phyloP scores from a whole-genome alignment of 2,888 invertebrate species.

The Mayetiola destructor region DNA sequence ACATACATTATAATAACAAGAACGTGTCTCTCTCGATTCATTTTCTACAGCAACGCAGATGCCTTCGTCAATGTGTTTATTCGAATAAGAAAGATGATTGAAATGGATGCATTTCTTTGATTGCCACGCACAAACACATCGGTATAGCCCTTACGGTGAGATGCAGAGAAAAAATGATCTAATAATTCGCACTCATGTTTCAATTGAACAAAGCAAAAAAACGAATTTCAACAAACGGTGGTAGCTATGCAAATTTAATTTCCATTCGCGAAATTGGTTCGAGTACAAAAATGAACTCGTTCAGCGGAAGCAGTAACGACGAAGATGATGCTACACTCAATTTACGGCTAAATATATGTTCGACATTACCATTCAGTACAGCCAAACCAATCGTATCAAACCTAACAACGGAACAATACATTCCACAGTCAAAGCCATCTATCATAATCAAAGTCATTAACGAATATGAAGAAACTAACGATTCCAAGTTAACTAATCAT shows the following conservation, averaged over 20 bases:
- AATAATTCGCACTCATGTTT: too few species aligned
- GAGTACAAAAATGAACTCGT: conserved; percentile 31
- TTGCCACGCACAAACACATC: too few species aligned
- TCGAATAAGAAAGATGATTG: too few species aligned
- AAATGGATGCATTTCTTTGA: too few species aligned
- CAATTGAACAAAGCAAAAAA: conserved; percentile 5
- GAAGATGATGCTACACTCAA: not conserved
- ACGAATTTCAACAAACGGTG: conserved; percentile 5
- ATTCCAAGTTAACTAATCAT: not conserved
- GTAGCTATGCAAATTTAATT: conserved; percentile 32
- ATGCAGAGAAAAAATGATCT: too few species aligned
- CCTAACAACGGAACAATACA: not conserved
- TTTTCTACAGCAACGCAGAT: too few species aligned
- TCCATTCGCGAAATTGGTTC: conserved; percentile 35
- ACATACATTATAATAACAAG: not conserved
- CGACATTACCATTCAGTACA: not conserved
- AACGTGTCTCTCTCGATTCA: not conserved
- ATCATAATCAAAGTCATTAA: not conserved
- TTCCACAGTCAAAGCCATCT: not conserved
- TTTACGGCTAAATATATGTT: not conserved
- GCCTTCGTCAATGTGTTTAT: too few species aligned
- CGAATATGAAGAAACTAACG: not conserved
- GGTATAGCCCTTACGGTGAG: too few species aligned
- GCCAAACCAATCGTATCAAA: too few species aligned
- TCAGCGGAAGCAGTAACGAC: conserved; percentile 18